Percentiles rank a stretch among this genome's conserved stretches.
These are phyloP conservation scores for Clavelina lepadiformis DNA, from an alignment of 23 tunicate species.

Conservation along the genomic window DNA sequence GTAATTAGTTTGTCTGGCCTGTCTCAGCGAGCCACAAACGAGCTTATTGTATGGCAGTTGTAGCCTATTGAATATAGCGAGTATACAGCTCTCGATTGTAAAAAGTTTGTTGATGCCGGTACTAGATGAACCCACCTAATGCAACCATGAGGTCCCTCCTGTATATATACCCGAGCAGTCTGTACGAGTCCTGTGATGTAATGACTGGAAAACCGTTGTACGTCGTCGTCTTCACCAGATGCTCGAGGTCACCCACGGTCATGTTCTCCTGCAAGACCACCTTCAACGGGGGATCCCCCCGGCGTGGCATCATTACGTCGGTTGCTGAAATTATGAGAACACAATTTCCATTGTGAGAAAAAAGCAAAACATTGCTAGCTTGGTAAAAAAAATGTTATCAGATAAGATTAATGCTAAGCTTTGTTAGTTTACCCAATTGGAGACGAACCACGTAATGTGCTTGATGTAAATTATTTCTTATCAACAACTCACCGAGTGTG, in stretches of 20 bases:
- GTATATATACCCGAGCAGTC: constrained; percentile 88
- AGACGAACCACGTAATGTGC: no score
- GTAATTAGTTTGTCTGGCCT: no score
- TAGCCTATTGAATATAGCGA: no score
- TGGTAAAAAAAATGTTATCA: not conserved
- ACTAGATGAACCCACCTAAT: constrained; percentile 30
- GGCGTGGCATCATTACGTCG: constrained; percentile 95
- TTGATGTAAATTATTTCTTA: no score
- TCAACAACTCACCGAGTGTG: constrained; percentile 39
- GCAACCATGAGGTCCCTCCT: constrained; percentile 76
- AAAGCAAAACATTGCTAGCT: not conserved
- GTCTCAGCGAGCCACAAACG: no score
- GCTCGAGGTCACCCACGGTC: constrained; percentile 82
- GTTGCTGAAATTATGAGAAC: constrained; percentile 60
- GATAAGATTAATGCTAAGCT: no score
- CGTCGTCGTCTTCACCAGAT: constrained; percentile 55
- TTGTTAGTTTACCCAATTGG: no score
- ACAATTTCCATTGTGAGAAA: no score
- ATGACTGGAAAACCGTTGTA: constrained; percentile 97
- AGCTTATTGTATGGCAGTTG: no score
- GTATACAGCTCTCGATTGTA: no score
- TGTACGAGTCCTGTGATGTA: constrained; percentile 42
- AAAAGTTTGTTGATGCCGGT: no score
- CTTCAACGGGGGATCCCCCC: constrained; percentile 64
- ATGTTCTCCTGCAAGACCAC: constrained; percentile 76